Conservation (phyloP, 2,797 vertebrate species). For the Gastrophryne carolinensis region DNA sequence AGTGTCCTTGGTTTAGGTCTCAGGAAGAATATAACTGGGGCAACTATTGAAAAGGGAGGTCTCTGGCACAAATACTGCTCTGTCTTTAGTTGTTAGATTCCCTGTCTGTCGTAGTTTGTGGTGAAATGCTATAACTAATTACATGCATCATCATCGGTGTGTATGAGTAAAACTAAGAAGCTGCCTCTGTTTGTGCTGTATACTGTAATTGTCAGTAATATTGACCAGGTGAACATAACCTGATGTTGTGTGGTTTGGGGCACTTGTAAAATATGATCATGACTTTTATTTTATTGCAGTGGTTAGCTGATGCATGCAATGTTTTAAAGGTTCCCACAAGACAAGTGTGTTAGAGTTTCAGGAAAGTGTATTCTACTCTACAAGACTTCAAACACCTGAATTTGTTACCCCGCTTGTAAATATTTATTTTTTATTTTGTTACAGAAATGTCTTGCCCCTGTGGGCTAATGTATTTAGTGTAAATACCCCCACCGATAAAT, state of each 20-base stretch:
- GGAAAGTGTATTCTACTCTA: too few species aligned
- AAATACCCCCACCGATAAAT: too few species aligned
- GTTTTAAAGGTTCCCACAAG: too few species aligned
- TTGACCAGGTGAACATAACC: neutral
- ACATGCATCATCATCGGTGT: neutral
- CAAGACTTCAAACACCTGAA: too few species aligned
- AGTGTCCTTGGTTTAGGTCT: slow-evolving; percentile 14
- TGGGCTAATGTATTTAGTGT: too few species aligned
- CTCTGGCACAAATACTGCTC: neutral
- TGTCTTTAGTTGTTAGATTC: neutral
- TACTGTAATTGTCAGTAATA: neutral
- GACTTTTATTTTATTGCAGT: neutral
- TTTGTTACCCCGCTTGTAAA: too few species aligned
- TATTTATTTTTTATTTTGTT: neutral
- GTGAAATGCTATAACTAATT: neutral
- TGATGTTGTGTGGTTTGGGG: neutral
- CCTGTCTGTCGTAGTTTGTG: neutral
- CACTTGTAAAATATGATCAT: neutral
- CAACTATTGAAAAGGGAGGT: neutral
- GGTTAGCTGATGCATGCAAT: neutral
- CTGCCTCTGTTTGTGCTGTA: neutral
- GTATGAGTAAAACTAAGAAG: neutral
- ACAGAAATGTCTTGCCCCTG: neutral
- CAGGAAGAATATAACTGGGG: slow-evolving; percentile 12
- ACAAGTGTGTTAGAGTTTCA: too few species aligned